Evolutionary conservation across 2,888 invertebrate genomes (phyloP), one percentile per base, ranked within the genome.

Genomic region (Clanis bilineata): DNA sequence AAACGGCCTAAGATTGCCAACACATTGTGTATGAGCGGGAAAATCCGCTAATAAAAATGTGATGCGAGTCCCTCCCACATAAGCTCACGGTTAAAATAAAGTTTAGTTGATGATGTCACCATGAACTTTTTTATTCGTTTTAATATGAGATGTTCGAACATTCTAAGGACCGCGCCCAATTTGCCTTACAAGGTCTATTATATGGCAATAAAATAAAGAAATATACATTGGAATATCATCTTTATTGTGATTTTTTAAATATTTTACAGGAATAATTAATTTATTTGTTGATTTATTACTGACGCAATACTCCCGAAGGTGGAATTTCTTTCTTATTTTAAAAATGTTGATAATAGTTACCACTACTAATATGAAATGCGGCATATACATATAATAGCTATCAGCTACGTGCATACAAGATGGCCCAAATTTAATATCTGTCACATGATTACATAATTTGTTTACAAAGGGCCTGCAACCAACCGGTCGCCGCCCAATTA

Each of bases 391-490:
- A 36, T 36, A 36, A 36, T 10, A 12, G 10, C 0, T 36, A 18
- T 36, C 10, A 6, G 10, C 9, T 6, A 9, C 5, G 39, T 41
- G 18, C 15, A 18, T 41, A 9, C 18, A 18, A 23, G 15, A 39
- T 41, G 15, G 22, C 15, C 21, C n/a, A 15, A 43, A 28, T 56
- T 43, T 22, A 1, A 28, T 41, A 18, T 9, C 28, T 44, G 32
- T 36, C 5, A 36, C 7, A 57, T 15, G 25, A 23, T 59, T 67
- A 68, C 61, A 67, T 72, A 67, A 69, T 70, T 70, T 63, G 67
- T 68, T 70, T 75, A 70, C 74, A 79, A 79, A 55, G 55, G 43
- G 51, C 32, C 79, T 74, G 74, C 69, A 69, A 73, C 67, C 69
- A 68, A 68, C 68, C 66, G 69, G 45, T 38, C 36, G 36, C 43